Evolutionary conservation across 2,888 invertebrate genomes (phyloP).

Genomic region (Chrysolina oricalcia): DNA sequence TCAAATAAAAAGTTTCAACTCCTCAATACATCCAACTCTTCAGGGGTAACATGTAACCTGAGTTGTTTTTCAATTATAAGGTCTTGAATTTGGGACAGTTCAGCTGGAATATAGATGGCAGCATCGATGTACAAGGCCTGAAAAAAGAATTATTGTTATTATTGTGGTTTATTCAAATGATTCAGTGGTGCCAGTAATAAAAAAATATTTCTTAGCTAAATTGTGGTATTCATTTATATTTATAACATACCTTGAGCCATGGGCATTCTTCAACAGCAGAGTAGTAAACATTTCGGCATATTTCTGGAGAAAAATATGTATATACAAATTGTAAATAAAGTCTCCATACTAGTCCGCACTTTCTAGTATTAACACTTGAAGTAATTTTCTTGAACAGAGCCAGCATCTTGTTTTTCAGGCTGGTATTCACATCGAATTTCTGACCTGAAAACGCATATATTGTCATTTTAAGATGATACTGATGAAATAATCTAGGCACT

Average conservation of each 20-base stretch:
- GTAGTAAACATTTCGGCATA: conserved; percentile 72
- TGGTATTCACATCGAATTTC: conserved; percentile 58
- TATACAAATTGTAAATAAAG: conserved; percentile 77
- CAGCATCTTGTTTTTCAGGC: conserved; percentile 66
- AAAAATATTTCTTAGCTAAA: neutral
- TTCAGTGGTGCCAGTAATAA: neutral
- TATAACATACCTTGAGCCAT: conserved; percentile 75
- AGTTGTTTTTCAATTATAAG: conserved; percentile 84
- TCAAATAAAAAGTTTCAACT: conserved; percentile 63
- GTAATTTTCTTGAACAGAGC: conserved; percentile 68
- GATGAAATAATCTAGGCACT: too few species aligned
- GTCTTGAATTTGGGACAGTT: conserved; percentile 82
- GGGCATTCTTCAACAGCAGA: conserved; percentile 78
- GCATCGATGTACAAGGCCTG: conserved; percentile 79
- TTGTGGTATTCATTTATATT: too few species aligned
- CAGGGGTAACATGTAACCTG: conserved; percentile 83
- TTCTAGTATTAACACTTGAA: conserved; percentile 68
- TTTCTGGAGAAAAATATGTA: conserved; percentile 67
- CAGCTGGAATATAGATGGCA: conserved; percentile 78
- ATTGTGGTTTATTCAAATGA: neutral
- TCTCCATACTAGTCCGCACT: conserved; percentile 77
- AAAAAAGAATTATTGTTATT: conserved; percentile 50
- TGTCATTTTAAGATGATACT: too few species aligned
- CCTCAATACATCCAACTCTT: conserved; percentile 81
- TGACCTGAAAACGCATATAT: conserved; percentile 59